phyloP scores from a whole-genome alignment of 2,113 vertebrate species.

The Corapipo altera region DNA sequence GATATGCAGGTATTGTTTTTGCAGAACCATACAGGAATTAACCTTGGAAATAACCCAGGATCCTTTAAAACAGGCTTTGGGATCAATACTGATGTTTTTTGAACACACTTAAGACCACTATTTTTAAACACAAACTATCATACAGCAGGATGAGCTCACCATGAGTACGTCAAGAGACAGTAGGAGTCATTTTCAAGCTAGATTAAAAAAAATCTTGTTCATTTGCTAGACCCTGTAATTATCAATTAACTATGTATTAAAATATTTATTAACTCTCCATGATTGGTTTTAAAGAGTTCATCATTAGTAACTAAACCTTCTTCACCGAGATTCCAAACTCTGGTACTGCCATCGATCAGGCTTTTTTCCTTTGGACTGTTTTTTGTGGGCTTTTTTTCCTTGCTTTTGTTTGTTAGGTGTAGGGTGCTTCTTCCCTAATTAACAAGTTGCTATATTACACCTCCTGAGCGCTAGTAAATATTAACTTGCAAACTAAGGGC shows the following conservation, averaged over 20 bases:
- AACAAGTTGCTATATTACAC: neutral
- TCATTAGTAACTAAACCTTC: neutral
- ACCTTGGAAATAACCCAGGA: neutral
- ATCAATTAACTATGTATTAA: neutral
- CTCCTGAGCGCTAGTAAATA: neutral
- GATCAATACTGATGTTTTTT: neutral
- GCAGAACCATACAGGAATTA: neutral
- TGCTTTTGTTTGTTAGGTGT: neutral
- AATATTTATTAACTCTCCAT: neutral
- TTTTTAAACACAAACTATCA: neutral
- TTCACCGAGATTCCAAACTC: neutral
- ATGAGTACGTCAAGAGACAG: neutral
- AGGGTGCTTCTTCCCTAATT: neutral
- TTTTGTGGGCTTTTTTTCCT: fast-evolving
- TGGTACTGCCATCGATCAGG: neutral
- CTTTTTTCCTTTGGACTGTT: neutral
- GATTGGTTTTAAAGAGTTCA: neutral
- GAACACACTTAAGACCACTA: neutral
- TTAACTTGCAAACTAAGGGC: neutral
- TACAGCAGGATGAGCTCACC: neutral
- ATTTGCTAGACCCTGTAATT: neutral
- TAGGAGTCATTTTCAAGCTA: neutral
- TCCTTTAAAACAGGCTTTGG: neutral
- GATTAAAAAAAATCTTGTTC: neutral
- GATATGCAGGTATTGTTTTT: neutral